phyloP scores from a whole-genome alignment of 2,113 vertebrate genomes.

The Seriola aureovittata region DNA sequence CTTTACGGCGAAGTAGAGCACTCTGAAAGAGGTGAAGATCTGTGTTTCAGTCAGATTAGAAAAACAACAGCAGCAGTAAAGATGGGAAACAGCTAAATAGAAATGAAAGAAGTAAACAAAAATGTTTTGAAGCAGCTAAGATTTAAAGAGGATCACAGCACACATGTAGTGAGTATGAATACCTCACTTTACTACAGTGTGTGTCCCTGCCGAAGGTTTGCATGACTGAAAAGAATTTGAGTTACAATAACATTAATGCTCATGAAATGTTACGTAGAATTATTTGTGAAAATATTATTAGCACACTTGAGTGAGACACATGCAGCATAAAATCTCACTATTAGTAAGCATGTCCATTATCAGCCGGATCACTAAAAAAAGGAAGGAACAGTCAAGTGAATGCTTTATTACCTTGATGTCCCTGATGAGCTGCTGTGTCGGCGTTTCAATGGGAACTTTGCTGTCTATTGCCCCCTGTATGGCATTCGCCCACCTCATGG shows the following conservation, averaged over 20 bases:
- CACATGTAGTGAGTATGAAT: slow-evolving; percentile 69
- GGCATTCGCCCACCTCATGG: slow-evolving; percentile 92
- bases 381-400: background rate
- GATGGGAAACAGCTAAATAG: background rate
- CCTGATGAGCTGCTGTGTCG: slow-evolving; percentile 94
- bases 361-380: background rate
- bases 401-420: slow-evolving; percentile 90
- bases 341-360: background rate
- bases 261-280: background rate
- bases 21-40: background rate
- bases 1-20: background rate
- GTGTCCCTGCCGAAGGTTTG: slow-evolving; percentile 77
- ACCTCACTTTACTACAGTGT: slow-evolving; percentile 83
- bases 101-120: slow-evolving; percentile 8
- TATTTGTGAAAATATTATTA: background rate
- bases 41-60: background rate
- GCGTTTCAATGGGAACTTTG: slow-evolving; percentile 94
- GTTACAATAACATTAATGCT: slow-evolving; percentile 53
- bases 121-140: slow-evolving; percentile 3
- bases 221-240: slow-evolving; percentile 70
- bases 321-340: background rate
- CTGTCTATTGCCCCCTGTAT: slow-evolving; percentile 94
- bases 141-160: slow-evolving; percentile 59
- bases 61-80: background rate
- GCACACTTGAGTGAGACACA: background rate